Percentiles rank a stretch among this genome's conserved stretches.
phyloP scores from a whole-genome alignment of 1,140 invertebrate species.

The Caenorhabditis remanei region DNA sequence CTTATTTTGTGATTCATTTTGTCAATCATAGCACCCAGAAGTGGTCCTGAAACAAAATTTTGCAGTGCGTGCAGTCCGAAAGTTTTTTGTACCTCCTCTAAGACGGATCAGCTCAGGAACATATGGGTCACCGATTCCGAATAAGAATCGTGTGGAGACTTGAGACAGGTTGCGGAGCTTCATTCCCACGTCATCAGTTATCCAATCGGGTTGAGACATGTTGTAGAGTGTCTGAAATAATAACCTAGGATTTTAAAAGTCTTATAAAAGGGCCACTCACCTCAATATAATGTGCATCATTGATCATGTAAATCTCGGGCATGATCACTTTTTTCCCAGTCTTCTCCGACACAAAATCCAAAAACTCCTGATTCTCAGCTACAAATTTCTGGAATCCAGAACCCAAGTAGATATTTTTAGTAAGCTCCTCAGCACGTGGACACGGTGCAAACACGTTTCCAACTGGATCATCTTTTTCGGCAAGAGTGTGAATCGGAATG shows the following conservation, averaged over 20 bases:
- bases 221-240: constrained; percentile 70
- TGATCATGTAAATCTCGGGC: constrained; percentile 64
- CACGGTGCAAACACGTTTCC: constrained; percentile 70
- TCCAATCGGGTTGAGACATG: constrained; percentile 71
- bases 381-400: constrained; percentile 60
- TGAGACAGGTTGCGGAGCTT: constrained; percentile 68
- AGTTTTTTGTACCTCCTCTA: constrained; percentile 64
- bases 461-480: constrained; percentile 60
- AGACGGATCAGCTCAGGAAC: constrained; percentile 72
- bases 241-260: neutral
- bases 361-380: constrained; percentile 67
- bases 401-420: constrained; percentile 51
- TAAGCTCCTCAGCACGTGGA: constrained; percentile 69
- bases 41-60: constrained; percentile 64
- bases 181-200: constrained; percentile 64
- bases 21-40: constrained; percentile 67
- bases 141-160: constrained; percentile 67
- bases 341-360: constrained; percentile 69
- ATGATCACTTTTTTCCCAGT: constrained; percentile 65
- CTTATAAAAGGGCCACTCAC: constrained; percentile 34
- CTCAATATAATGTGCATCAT: constrained; percentile 72
- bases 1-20: constrained; percentile 67
- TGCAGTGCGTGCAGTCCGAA: neutral
- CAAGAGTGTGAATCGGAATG: constrained; percentile 66
- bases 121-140: constrained; percentile 72